Conservation (phyloP, 2,113 vertebrate genomes). For the Protomyctophum bolini region DNA sequence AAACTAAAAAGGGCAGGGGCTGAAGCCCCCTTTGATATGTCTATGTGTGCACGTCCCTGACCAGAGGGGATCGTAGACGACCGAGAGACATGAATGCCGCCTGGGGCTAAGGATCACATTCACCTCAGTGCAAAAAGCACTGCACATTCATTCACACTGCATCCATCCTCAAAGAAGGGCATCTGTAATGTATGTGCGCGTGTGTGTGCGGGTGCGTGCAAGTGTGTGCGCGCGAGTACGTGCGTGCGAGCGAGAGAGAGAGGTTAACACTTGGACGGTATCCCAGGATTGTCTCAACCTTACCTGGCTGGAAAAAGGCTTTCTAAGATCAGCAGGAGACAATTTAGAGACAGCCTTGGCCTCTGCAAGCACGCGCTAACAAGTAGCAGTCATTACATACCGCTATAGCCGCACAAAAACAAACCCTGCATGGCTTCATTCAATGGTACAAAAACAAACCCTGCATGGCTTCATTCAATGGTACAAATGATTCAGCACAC, state of each 20-base stretch:
- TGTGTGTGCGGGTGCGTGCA: neutral
- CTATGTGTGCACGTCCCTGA: no score
- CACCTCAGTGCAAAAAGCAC: neutral
- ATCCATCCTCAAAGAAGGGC: neutral
- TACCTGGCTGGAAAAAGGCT: neutral
- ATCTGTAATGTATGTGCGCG: neutral
- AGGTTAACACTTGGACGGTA: neutral
- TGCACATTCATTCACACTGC: neutral
- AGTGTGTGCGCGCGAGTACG: neutral
- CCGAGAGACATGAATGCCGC: neutral
- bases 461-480: neutral
- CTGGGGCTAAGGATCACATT: neutral
- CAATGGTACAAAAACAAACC: constrained; percentile 1
- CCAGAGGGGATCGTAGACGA: no score
- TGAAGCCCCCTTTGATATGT: no score
- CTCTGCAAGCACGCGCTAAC: neutral
- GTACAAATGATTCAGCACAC: neutral
- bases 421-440: neutral
- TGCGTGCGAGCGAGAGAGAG: neutral
- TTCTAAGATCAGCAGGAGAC: neutral
- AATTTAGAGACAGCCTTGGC: neutral
- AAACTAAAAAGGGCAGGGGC: no score
- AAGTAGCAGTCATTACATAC: neutral
- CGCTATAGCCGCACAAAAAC: neutral
- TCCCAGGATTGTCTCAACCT: neutral